These are phyloP conservation scores for Amorpha juglandis DNA, from an alignment of 2,888 invertebrate genomes.

Conservation along the genomic window DNA sequence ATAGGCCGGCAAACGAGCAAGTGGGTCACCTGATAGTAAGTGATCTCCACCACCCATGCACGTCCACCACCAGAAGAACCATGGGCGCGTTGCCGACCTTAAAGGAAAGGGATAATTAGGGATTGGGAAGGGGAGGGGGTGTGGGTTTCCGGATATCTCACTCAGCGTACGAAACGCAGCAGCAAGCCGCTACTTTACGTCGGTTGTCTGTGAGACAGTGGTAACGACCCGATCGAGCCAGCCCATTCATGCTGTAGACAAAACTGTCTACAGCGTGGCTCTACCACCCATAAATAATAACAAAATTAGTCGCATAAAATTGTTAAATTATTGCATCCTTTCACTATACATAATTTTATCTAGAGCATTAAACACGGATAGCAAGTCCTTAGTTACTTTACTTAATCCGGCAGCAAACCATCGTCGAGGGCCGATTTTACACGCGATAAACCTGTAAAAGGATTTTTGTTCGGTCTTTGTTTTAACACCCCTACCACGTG, in stretches of 20 bases:
- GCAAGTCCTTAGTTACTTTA: slow-evolving; percentile 55
- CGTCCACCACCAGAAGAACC: too few relatives aligned
- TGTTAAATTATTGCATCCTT: slow-evolving; percentile 8
- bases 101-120: too few relatives aligned
- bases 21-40: too few relatives aligned
- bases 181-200: too few relatives aligned
- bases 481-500: slow-evolving; percentile 39
- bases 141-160: too few relatives aligned
- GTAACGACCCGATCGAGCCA: too few relatives aligned
- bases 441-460: slow-evolving; percentile 66
- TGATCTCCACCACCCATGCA: too few relatives aligned
- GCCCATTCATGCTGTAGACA: too few relatives aligned
- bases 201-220: too few relatives aligned
- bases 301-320: background rate
- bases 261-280: background rate
- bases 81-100: too few relatives aligned
- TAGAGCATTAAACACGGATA: slow-evolving; percentile 29
- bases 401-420: slow-evolving; percentile 62
- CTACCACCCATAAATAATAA: background rate
- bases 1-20: too few relatives aligned
- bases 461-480: slow-evolving; percentile 55
- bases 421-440: slow-evolving; percentile 62
- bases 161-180: background rate
- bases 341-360: slow-evolving; percentile 12
- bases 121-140: too few relatives aligned